Evolutionary conservation across 2,797 vertebrate species (phyloP).

Genomic region (Chanos chanos): DNA sequence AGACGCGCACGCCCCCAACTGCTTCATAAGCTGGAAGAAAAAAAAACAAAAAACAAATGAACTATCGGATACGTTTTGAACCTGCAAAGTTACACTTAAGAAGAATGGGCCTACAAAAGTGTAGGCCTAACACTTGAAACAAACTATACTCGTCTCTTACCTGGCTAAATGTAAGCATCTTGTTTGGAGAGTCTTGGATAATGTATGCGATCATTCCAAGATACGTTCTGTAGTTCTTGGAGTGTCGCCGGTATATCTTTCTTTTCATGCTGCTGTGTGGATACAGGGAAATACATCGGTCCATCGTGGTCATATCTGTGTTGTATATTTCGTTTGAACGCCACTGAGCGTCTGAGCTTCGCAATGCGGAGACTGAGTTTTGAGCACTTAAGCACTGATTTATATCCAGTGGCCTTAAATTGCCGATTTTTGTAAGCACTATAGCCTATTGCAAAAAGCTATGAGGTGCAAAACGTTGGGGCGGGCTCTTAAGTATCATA

Average conservation of each 20-base stretch:
- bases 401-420: too few relatives aligned
- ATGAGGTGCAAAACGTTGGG: too few relatives aligned
- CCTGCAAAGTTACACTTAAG: not conserved
- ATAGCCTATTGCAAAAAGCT: too few relatives aligned
- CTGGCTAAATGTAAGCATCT: constrained; percentile 66
- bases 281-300: too few relatives aligned
- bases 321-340: too few relatives aligned
- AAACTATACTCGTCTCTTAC: constrained; percentile 29
- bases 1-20: constrained; percentile 39
- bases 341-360: too few relatives aligned
- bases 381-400: too few relatives aligned
- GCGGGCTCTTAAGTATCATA: too few relatives aligned
- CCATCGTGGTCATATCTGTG: too few relatives aligned
- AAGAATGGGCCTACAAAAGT: too few relatives aligned
- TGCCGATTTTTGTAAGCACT: too few relatives aligned
- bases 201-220: constrained; percentile 60
- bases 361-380: too few relatives aligned
- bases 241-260: constrained; percentile 27
- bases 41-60: not conserved
- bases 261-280: not conserved
- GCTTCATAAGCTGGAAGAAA: constrained; percentile 62
- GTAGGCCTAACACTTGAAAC: not conserved
- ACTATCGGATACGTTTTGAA: not conserved
- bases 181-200: constrained; percentile 60
- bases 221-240: constrained; percentile 45